phyloP scores from a whole-genome alignment of 2,888 invertebrate genomes.

The Calephelis perditalis region DNA sequence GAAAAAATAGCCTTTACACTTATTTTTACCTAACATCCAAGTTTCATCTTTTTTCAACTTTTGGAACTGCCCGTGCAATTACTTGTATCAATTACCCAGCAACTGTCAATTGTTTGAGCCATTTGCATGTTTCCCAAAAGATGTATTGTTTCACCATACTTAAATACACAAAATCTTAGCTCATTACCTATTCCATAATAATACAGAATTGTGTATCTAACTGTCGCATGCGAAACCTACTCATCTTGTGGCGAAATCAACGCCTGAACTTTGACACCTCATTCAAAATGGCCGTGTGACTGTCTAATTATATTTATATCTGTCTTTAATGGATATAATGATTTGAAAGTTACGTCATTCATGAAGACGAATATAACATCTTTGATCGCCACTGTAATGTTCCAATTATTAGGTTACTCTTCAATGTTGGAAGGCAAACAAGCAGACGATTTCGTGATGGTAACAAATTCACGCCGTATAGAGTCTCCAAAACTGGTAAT shows the following conservation, averaged over 20 bases:
- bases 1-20: no score
- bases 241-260: slow-evolving; percentile 60
- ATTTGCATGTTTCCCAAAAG: slow-evolving; percentile 23
- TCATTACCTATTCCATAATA: slow-evolving; percentile 32
- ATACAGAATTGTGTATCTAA: slow-evolving; percentile 27
- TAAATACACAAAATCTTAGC: slow-evolving; percentile 25
- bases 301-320: slow-evolving; percentile 48
- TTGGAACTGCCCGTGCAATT: no score
- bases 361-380: no score
- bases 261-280: slow-evolving; percentile 59
- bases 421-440: no score
- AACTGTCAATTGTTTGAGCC: slow-evolving; percentile 23
- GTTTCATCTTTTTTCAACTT: no score
- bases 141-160: slow-evolving; percentile 22
- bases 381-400: no score
- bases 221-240: slow-evolving; percentile 37
- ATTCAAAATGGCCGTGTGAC: slow-evolving; percentile 55
- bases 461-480: no score
- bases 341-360: background rate
- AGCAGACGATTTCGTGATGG: no score
- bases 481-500: no score
- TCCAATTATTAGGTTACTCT: no score
- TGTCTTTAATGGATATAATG: background rate
- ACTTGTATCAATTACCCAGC: no score
- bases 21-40: no score